phyloP scores from a whole-genome alignment of 2,113 vertebrate species.

The Leucopsar rothschildi region DNA sequence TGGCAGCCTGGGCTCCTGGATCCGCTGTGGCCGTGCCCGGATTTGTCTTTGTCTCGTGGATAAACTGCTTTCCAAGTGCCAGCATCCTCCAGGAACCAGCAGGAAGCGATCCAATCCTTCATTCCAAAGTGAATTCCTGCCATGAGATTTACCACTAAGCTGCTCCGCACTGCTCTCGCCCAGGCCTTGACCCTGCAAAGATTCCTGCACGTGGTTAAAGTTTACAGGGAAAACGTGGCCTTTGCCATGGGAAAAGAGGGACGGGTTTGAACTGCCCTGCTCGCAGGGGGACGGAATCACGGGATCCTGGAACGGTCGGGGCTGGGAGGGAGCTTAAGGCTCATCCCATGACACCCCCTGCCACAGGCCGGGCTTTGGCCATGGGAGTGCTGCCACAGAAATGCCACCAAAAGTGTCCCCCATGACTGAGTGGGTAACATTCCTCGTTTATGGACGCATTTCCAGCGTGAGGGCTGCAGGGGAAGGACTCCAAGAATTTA shows the following conservation, averaged over 20 bases:
- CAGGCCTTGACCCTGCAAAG: not conserved
- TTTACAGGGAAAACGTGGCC: not conserved
- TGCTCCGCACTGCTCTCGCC: rapidly evolving
- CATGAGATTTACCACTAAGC: not conserved
- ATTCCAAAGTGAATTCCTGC: not conserved
- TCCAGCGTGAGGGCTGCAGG: not conserved
- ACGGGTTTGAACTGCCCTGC: rapidly evolving
- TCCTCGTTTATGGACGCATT: rapidly evolving
- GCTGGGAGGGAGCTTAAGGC: not conserved
- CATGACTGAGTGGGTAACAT: not conserved
- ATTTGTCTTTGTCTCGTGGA: not conserved
- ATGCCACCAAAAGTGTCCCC: not conserved
- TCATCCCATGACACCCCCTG: not conserved
- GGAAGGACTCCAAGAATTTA: not conserved
- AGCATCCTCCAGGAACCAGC: not conserved
- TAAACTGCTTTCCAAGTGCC: not conserved
- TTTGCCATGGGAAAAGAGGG: not conserved
- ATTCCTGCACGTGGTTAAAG: not conserved
- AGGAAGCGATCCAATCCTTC: not conserved
- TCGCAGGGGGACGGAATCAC: not conserved
- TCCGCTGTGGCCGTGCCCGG: not conserved
- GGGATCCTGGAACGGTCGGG: rapidly evolving
- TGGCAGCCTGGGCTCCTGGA: not conserved
- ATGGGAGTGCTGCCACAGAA: not conserved
- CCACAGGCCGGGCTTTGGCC: not conserved